Evolutionary conservation across 2,113 vertebrate genomes (phyloP).

Genomic region (Tetraodon nigroviridis): DNA sequence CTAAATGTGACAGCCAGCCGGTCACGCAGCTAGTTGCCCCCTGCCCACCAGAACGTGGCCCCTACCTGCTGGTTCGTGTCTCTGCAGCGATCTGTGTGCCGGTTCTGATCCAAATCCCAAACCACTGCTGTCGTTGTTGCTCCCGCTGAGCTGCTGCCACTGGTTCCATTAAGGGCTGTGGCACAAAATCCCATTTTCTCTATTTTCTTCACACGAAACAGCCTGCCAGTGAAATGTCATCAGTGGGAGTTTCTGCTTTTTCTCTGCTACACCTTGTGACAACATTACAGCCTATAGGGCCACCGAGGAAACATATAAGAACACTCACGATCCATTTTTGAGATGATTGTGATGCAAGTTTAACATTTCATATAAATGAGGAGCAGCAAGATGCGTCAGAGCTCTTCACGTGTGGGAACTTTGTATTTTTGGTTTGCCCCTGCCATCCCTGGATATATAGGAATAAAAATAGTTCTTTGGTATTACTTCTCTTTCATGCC

Average conservation of each 20-base stretch:
- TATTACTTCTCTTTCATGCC: no score
- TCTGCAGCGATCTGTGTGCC: constrained; percentile 9
- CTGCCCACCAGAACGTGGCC: constrained; percentile 33
- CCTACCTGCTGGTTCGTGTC: constrained; percentile 12
- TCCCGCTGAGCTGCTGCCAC: constrained; percentile 41
- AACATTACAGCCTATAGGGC: no score
- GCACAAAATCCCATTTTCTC: constrained; percentile 34
- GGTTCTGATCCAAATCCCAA: constrained; percentile 55
- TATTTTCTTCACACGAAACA: constrained; percentile 28
- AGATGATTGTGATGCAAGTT: no score
- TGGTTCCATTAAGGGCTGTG: constrained; percentile 44
- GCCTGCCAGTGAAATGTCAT: constrained; percentile 33
- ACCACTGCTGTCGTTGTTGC: constrained; percentile 57
- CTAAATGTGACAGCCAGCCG: constrained; percentile 28
- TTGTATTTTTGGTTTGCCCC: no score
- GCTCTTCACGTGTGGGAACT: no score
- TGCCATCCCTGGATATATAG: no score
- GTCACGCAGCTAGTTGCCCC: neutral
- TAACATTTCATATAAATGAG: no score
- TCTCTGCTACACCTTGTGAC: neutral
- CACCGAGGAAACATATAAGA: no score
- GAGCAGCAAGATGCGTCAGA: no score
- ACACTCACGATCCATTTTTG: no score
- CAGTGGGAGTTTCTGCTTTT: constrained; percentile 14
- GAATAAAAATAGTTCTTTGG: no score